Conservation (phyloP, 1,140 invertebrate genomes). For the Cotesia vestalis region DNA sequence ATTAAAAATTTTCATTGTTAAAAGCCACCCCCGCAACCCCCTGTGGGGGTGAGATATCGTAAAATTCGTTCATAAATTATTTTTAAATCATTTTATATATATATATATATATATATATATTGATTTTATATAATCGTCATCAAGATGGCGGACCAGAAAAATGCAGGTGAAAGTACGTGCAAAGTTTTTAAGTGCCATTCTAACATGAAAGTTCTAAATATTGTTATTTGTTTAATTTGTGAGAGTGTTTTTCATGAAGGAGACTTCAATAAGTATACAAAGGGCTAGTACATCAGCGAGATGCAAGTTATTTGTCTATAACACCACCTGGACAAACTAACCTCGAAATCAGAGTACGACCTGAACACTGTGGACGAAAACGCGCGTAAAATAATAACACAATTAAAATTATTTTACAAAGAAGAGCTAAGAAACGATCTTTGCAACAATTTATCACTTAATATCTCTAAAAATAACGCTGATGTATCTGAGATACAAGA, state of each 20-base stretch:
- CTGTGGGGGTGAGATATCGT: too few relatives aligned
- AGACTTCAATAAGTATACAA: neutral
- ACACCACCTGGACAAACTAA: neutral
- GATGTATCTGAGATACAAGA: neutral
- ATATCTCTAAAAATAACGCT: neutral
- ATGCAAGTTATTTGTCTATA: neutral
- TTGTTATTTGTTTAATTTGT: neutral
- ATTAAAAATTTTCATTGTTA: too few relatives aligned
- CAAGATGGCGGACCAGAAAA: too few relatives aligned
- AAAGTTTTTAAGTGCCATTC: conserved; percentile 9
- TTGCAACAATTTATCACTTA: neutral
- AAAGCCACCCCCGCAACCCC: too few relatives aligned
- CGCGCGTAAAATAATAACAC: neutral
- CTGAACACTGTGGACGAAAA: neutral
- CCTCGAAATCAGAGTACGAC: neutral
- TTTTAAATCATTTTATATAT: too few relatives aligned
- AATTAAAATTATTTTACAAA: conserved; percentile 2
- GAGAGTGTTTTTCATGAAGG: conserved; percentile 1
- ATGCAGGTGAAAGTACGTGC: too few relatives aligned
- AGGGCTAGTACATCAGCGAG: neutral
- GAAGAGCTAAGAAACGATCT: neutral
- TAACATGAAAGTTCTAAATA: neutral
- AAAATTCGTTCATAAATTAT: too few relatives aligned
- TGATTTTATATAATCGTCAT: too few relatives aligned
- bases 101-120: too few relatives aligned